Conservation (phyloP, 2,888 invertebrate species). For the Antheraea yamamai region DNA sequence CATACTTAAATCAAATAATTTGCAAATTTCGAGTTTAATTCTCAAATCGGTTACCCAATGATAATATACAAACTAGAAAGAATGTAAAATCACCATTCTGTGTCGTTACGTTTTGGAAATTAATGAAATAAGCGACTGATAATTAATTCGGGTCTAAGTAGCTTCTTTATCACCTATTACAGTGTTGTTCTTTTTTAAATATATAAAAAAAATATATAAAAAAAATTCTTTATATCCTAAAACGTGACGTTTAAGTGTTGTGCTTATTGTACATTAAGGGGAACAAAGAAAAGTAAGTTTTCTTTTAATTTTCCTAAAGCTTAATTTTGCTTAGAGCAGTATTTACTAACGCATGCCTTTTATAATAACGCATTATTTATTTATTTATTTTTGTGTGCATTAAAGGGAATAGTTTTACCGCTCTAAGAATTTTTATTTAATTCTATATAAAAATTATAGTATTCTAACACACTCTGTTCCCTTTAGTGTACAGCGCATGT, state of each 20-base stretch:
- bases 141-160: background rate
- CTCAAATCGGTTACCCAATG: background rate
- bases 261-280: constrained; percentile 79
- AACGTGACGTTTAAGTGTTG: constrained; percentile 40
- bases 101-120: background rate
- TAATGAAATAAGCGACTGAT: background rate
- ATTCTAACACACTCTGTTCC: constrained; percentile 54
- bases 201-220: background rate
- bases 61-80: background rate
- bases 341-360: constrained; percentile 35
- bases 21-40: background rate
- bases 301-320: constrained; percentile 47
- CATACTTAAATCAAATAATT: background rate
- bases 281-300: constrained; percentile 75
- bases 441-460: constrained; percentile 38
- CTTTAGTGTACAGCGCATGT: constrained; percentile 82
- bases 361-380: background rate
- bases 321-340: constrained; percentile 76
- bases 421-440: constrained; percentile 62
- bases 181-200: background rate
- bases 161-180: background rate
- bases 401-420: constrained; percentile 76
- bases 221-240: background rate
- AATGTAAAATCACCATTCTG: background rate
- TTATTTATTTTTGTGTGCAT: constrained; percentile 58